Evolutionary conservation across 2,797 vertebrate genomes (phyloP).

Genomic region (Thamnophis elegans): DNA sequence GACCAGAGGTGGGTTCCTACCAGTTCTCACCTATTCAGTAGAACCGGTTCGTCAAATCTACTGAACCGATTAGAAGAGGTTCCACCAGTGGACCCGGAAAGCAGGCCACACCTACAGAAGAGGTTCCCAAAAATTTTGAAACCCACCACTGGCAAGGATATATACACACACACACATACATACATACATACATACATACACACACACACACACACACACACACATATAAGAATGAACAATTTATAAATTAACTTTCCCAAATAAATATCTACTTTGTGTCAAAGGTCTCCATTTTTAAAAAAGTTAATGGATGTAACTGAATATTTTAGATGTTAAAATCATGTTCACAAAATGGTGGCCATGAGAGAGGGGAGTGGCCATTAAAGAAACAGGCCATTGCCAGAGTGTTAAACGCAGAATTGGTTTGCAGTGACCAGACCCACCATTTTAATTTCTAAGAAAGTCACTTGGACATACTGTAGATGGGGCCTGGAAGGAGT

Average conservation of each 20-base stretch:
- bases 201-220: no score
- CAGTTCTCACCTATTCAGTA: no score
- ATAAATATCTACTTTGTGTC: not conserved
- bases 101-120: no score
- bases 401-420: not conserved
- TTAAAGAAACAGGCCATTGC: not conserved
- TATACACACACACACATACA: no score
- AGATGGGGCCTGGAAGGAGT: not conserved
- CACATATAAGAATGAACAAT: not conserved
- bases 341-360: not conserved
- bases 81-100: no score
- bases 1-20: no score
- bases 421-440: not conserved
- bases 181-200: no score
- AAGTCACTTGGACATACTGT: not conserved
- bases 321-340: not conserved
- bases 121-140: no score
- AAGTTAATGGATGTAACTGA: not conserved
- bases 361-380: not conserved
- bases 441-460: not conserved
- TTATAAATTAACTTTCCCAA: not conserved
- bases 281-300: not conserved
- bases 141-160: no score
- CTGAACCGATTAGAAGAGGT: no score
- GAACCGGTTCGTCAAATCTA: no score